A percentile compares a stretch with the other conserved stretches of the same genome.
Evolutionary conservation across 2,888 invertebrate genomes (phyloP).

Genomic region (Mythimna impura): DNA sequence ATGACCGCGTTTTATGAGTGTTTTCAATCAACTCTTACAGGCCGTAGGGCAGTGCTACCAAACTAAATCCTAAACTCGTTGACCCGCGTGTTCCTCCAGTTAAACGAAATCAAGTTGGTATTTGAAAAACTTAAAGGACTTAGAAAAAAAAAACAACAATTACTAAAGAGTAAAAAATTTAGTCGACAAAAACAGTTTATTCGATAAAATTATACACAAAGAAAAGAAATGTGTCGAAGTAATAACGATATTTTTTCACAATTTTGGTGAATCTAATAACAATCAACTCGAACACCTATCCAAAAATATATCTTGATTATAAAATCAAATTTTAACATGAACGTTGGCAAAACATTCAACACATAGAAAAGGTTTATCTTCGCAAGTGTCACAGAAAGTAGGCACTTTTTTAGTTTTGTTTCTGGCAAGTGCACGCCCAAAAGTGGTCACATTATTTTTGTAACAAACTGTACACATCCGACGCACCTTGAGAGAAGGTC

Average conservation of each 20-base stretch:
- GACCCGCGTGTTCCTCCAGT: slow-evolving; percentile 11
- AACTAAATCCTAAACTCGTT: slow-evolving; percentile 4
- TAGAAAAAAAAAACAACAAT: slow-evolving; percentile 5
- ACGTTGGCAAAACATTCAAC: slow-evolving; percentile 11
- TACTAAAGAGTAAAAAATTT: neutral
- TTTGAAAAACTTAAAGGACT: neutral
- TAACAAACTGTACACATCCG: slow-evolving; percentile 4
- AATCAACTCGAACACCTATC: slow-evolving; percentile 2
- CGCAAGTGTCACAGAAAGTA: neutral
- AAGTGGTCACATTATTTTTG: slow-evolving; percentile 4
- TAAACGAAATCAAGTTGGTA: neutral
- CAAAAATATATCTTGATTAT: slow-evolving; percentile 5
- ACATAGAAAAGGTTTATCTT: slow-evolving; percentile 5
- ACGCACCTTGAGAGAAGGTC: slow-evolving; percentile 2
- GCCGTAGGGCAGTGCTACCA: slow-evolving; percentile 10
- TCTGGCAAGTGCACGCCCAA: slow-evolving; percentile 5
- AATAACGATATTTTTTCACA: slow-evolving; percentile 1
- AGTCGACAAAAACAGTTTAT: neutral
- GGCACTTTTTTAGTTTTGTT: slow-evolving; percentile 16
- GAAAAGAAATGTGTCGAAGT: neutral
- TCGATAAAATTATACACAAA: neutral
- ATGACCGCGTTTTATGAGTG: neutral
- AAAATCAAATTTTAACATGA: neutral
- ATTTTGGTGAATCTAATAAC: neutral
- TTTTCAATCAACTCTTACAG: slow-evolving; percentile 4